Base-by-base conservation (phyloP, 2,888 invertebrate species). In the Candidula unifasciata region DNA sequence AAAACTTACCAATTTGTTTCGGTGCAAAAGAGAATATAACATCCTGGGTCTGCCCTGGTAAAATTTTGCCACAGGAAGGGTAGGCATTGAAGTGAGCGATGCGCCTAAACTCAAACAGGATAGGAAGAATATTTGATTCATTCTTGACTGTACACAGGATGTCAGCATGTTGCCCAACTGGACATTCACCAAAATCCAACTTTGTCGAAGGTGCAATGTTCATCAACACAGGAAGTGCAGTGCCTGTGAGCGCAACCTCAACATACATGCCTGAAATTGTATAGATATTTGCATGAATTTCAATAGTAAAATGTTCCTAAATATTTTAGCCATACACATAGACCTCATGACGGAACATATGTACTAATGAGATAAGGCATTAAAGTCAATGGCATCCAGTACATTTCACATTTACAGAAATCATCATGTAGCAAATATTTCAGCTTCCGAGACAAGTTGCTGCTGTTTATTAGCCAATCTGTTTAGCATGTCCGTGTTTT, bases 201-300 rank as follows among this genome's bases (percentile, higher is more conserved):
- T 89, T 90, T 35, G 87, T 87, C n/a, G 90, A 87, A 13, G 93
- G 92, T 10, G 90, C 90, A 18, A 94, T 89, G 68, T 89, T 88
- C 64, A 94, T 84, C 37, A 92, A 86, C 3, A 94, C 93, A 8
- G 94, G 93, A 35, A 93, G 87, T 0, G 94, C 93, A 68, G 93
- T 93, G n/a, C 92, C 94, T 10, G 93, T 93, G 87, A 94, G 86
- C 0, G 93, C 93, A n/a, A 94, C 88, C 88, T 93, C 93, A 27
- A 92, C 88, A 84, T 88, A 89, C 10, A 86, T 87, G 73, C 88
- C 90, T 91, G 87, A 30, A 87, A 44, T 44, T 6, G 6, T 44
- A 44, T 44, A 44, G 86, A 44, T 44, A 44, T 44, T 44, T 44
- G 44, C 44, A 10, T 60, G 60, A 6, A 21, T 24, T 60, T 13